Conservation (phyloP, 2,888 invertebrate genomes). For the Drosophila neotestacea region DNA sequence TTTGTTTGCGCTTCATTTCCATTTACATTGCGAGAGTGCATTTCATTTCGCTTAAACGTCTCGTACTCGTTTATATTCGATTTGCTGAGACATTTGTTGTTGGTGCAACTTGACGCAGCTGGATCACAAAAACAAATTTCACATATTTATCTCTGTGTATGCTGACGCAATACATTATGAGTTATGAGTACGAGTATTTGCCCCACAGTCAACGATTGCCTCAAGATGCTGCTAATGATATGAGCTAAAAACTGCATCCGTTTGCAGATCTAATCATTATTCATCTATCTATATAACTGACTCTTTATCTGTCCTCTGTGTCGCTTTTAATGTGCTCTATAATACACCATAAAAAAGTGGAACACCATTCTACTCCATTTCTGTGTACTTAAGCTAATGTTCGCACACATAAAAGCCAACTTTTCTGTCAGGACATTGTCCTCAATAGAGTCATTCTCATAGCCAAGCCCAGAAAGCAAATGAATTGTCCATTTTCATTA, state of each 20-base stretch:
- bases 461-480: constrained; percentile 18
- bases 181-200: constrained; percentile 5
- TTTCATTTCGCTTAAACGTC: constrained; percentile 27
- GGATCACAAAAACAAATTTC: constrained; percentile 15
- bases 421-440: constrained; percentile 33
- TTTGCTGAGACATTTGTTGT: constrained; percentile 39
- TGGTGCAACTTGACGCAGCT: constrained; percentile 45
- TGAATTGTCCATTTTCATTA: constrained; percentile 42
- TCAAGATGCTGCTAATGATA: constrained; percentile 34
- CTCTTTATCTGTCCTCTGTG: constrained; percentile 1
- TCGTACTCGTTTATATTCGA: constrained; percentile 22
- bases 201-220: neutral
- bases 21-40: constrained; percentile 41
- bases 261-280: constrained; percentile 29
- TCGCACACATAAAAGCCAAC: constrained; percentile 45
- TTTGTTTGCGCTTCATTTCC: constrained; percentile 31
- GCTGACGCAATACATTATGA: constrained; percentile 44
- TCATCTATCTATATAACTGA: neutral
- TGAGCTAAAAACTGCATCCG: constrained; percentile 34
- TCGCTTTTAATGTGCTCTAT: constrained; percentile 27
- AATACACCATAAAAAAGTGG: constrained; percentile 20
- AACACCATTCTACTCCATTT: neutral
- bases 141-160: neutral
- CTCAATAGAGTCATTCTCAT: constrained; percentile 31
- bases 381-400: constrained; percentile 39